These are phyloP conservation scores for Vannuccia rotundouncinata DNA, from an alignment of 2,888 invertebrate species.

Conservation along the genomic window DNA sequence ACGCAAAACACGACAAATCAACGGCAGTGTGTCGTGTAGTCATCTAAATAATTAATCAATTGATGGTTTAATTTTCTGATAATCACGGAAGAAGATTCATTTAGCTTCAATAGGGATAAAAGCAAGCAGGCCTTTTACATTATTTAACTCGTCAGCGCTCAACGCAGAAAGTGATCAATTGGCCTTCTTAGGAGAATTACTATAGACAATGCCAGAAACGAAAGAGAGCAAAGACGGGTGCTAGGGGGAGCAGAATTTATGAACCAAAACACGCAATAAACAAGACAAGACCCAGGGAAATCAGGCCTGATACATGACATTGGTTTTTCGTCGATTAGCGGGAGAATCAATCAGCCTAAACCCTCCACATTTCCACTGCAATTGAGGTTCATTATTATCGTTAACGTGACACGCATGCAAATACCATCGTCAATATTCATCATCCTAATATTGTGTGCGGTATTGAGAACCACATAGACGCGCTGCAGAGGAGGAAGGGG, in stretches of 20 bases:
- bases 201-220: neutral
- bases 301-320: neutral
- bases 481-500: too few relatives aligned
- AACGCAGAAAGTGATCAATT: neutral
- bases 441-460: too few relatives aligned
- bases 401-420: neutral
- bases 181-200: neutral
- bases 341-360: neutral
- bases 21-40: neutral
- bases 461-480: too few relatives aligned
- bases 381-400: neutral
- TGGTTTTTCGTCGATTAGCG: neutral
- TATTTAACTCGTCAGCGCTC: neutral
- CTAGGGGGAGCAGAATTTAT: neutral
- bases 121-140: neutral
- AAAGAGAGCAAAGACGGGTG: neutral
- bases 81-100: neutral
- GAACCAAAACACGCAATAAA: neutral
- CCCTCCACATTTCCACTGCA: neutral
- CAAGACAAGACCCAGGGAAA: neutral
- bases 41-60: neutral
- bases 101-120: neutral
- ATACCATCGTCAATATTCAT: neutral
- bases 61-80: neutral
- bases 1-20: neutral